Evolutionary conservation across 2,113 vertebrate genomes (phyloP).

Genomic region (Cottus gobio): DNA sequence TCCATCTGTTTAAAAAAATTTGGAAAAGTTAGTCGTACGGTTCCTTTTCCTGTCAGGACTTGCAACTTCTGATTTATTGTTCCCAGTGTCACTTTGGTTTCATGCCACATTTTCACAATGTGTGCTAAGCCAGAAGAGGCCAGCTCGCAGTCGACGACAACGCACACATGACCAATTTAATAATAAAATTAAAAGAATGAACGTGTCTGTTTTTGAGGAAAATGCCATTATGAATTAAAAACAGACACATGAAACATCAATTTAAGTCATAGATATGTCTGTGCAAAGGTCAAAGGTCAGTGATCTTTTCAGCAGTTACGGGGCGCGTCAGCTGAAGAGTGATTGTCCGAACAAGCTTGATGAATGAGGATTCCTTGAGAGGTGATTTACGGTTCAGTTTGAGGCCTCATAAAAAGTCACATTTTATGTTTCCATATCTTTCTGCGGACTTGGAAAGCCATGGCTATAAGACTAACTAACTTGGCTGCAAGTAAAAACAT

Average conservation of each 20-base stretch:
- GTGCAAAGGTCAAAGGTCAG: constrained; percentile 9
- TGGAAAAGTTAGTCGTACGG: neutral
- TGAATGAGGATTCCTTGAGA: neutral
- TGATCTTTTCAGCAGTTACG: neutral
- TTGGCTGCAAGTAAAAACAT: neutral
- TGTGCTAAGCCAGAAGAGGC: neutral
- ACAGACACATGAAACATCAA: neutral
- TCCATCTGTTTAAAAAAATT: neutral
- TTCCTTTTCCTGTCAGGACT: neutral
- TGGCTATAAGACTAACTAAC: neutral
- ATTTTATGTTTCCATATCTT: neutral
- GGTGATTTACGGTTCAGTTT: neutral
- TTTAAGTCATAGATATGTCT: neutral
- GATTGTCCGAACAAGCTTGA: neutral
- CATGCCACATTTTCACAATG: neutral
- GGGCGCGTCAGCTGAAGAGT: neutral
- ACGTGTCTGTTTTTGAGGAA: neutral
- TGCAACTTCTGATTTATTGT: neutral
- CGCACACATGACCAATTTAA: neutral
- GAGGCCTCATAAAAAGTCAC: neutral
- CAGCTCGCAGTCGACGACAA: neutral
- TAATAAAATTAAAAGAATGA: neutral
- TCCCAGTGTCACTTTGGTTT: neutral
- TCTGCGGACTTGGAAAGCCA: too few species aligned
- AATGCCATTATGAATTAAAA: neutral